Evolutionary conservation across 2,888 invertebrate genomes (phyloP), one percentile per base, ranked within the genome.

Genomic region (Perizoma flavofasciatum): DNA sequence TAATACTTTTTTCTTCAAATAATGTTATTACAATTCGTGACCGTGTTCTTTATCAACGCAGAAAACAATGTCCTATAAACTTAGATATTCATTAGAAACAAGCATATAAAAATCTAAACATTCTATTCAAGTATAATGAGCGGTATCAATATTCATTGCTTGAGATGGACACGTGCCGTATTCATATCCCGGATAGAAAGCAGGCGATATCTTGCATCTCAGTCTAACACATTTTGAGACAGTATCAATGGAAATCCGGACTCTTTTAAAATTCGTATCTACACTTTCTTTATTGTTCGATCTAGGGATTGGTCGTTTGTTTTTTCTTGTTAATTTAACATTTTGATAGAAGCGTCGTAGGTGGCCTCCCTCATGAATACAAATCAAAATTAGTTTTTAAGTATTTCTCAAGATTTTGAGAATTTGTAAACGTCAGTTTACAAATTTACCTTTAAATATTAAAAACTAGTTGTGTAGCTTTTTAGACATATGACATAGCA

Each of bases 81-180:
- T 50, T 49, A 58, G 43, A 55, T 59, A 62, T 62, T 52, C 55
- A 55, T 55, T 48, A 55, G 40, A 49, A 50, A 56, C 22, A 22
- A 37, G 43, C 60, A 59, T 37, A 50, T 44, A 45, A 37, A n/a
- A 35, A 11, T 54, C 61, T 46, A 49, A 66, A 65, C 61, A 71
- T 63, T 68, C 67, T 66, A 55, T 67, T 72, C 67, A 69, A 54
- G 70, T 72, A 72, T 78, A 79, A 83, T 77, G 77, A 81, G 74
- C 65, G 67, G 59, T 82, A 82, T 83, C 75, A 83, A 84, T 84
- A 85, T 84, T 84, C 81, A 84, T 82, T 73, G 70, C 59, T 68
- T 45, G 63, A 68, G 73, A 74, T 62, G 68, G 79, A 66, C 84
- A 81, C 83, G 83, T 82, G 81, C 73, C 78, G 55, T 51, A 49